Evolutionary conservation across 2,113 vertebrate species (phyloP), one percentile per base, ranked within the genome.

Genomic region (Columbina picui): DNA sequence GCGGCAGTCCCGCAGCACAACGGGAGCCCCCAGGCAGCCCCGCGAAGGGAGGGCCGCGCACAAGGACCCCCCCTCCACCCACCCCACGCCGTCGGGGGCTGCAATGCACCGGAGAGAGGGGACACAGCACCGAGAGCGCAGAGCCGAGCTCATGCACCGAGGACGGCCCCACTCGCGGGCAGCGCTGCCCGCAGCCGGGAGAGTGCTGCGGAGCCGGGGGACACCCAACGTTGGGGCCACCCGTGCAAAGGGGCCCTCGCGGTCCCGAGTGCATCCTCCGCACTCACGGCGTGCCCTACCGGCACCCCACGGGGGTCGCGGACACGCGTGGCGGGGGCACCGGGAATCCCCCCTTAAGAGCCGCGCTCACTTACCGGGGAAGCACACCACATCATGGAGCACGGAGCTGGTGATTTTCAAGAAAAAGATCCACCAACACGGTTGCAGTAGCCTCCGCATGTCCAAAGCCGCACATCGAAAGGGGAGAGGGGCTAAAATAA

Each of bases 371-470:
- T 99, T 98, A 99, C 99, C 99, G 75, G 99, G 99, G 96, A 99
- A 98, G 97, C 98, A 98, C 83, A 99, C 97, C 97, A 99, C 99
- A 98, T 98, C 98, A 90, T 98, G 98, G 96, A 99, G 98, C 98
- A 98, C 96, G 84, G 96, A 98, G 97, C 98, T 97, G 96, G 99
- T 97, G 94, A 98, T 97, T 94, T 98, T 95, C 96, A 99, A 97
- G 97, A 98, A 98, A 97, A 98, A 98, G 98, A 99, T 99, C 99
- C 99, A 99, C 98, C 98, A 99, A 97, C 98, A 98, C 98, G 98
- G 98, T 98, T 98, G 98, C 98, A 99, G 98, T 98, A 99, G 98
- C 98, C 98, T 99, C 99, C 99, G 98, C 99, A 99, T 99, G 98
- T 98, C 97, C 98, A 95, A 97, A 98, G 97, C 97, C 97, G 98